Conservation (phyloP, 2,113 vertebrate genomes). For the Plecotus auritus region DNA sequence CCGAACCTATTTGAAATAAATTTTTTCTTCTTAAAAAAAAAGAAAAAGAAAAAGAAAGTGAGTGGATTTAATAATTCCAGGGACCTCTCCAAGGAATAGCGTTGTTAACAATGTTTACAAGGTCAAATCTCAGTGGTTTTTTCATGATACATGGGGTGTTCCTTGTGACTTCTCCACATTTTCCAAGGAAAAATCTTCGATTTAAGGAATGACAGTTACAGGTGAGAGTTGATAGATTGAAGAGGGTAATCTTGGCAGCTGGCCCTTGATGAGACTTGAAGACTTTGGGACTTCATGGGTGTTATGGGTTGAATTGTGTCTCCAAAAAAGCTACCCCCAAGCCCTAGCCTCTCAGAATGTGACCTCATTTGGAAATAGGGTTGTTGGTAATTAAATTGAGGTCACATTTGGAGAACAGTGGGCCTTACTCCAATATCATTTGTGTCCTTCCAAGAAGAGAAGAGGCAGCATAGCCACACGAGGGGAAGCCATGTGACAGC, state of each 20-base stretch:
- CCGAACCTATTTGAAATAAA: constrained; percentile 79
- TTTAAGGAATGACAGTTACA: neutral
- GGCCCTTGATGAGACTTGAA: neutral
- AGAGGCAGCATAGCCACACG: neutral
- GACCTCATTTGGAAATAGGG: neutral
- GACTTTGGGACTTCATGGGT: neutral
- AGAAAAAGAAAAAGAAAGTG: neutral
- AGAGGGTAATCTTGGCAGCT: neutral
- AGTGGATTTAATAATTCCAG: neutral
- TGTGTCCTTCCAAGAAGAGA: neutral
- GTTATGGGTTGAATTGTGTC: neutral
- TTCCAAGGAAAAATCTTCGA: neutral
- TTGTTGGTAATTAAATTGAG: neutral
- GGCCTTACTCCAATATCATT: neutral
- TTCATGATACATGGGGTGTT: neutral
- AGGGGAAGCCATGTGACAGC: fast-evolving
- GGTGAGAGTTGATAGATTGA: too few relatives aligned
- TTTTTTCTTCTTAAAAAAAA: constrained; percentile 57
- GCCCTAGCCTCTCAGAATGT: neutral
- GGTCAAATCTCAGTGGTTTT: neutral
- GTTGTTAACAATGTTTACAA: neutral
- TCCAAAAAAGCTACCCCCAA: neutral
- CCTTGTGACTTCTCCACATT: neutral
- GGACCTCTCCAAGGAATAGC: neutral
- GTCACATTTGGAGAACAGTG: neutral